phyloP scores from a whole-genome alignment of 2,888 invertebrate genomes.

The Zele albiditarsus region DNA sequence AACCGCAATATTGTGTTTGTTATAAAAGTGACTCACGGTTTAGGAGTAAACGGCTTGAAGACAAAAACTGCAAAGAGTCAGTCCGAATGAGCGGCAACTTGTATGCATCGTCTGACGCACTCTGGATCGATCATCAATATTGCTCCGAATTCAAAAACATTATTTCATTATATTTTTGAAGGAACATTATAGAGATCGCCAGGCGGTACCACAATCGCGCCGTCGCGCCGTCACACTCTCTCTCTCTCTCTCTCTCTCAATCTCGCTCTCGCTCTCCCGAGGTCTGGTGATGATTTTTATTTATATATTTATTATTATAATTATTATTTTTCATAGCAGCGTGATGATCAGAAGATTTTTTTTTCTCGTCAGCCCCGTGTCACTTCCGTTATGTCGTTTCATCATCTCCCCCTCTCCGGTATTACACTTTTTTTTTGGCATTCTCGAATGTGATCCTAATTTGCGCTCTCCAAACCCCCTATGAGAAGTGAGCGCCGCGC shows the following conservation, averaged over 20 bases:
- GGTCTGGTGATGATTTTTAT: slow-evolving; percentile 20
- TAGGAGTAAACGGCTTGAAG: slow-evolving; percentile 19
- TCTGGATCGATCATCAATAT: slow-evolving; percentile 28
- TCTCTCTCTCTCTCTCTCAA: not conserved
- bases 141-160: slow-evolving; percentile 5
- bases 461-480: slow-evolving; percentile 36
- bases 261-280: not conserved
- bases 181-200: slow-evolving; percentile 26
- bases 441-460: slow-evolving; percentile 5
- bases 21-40: slow-evolving; percentile 35
- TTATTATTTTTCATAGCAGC: slow-evolving; percentile 9
- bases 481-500: slow-evolving; percentile 52
- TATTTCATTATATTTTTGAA: not conserved
- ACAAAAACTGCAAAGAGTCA: slow-evolving; percentile 14
- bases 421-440: slow-evolving; percentile 4
- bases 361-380: not conserved
- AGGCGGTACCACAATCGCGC: slow-evolving; percentile 28
- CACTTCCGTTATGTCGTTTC: not conserved
- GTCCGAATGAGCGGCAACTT: slow-evolving; percentile 6
- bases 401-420: not conserved
- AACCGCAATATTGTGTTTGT: not conserved
- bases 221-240: slow-evolving; percentile 27
- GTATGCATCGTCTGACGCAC: not conserved
- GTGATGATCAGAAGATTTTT: slow-evolving; percentile 2
- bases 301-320: not conserved